Conservation (phyloP, 2,113 vertebrate species). For the Bos taurus region DNA sequence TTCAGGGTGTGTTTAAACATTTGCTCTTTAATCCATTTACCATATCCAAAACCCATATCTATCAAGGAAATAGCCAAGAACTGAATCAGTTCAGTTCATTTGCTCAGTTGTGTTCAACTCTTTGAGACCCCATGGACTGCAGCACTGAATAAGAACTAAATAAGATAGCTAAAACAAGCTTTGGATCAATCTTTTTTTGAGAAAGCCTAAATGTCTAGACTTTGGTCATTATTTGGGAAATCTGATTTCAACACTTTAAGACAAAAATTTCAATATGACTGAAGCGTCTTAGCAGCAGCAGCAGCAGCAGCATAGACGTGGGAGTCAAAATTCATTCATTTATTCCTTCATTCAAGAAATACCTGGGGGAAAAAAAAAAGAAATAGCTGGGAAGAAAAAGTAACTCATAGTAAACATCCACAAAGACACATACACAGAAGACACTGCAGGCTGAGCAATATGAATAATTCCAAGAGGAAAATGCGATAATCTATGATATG, state of each 20-base stretch:
- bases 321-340: background rate
- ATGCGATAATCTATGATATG: background rate
- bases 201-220: background rate
- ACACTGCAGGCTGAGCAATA: background rate
- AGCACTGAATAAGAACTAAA: background rate
- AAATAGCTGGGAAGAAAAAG: background rate
- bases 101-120: background rate
- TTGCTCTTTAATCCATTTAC: constrained; percentile 23
- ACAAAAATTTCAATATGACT: background rate
- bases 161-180: background rate
- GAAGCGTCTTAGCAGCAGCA: too few species aligned
- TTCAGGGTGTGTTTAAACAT: constrained; percentile 34
- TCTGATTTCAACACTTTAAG: background rate
- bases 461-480: background rate
- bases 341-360: background rate
- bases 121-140: background rate
- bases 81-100: background rate
- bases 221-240: background rate
- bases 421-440: background rate
- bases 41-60: background rate
- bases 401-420: background rate
- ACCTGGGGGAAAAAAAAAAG: background rate
- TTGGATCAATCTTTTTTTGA: background rate
- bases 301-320: background rate
- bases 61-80: constrained; percentile 15